A percentile compares a stretch with the other conserved stretches of the same genome.
These are phyloP conservation scores for Cladopsammia gracilis DNA, from an alignment of 64 coral and sea anemone species.

Conservation along the genomic window DNA sequence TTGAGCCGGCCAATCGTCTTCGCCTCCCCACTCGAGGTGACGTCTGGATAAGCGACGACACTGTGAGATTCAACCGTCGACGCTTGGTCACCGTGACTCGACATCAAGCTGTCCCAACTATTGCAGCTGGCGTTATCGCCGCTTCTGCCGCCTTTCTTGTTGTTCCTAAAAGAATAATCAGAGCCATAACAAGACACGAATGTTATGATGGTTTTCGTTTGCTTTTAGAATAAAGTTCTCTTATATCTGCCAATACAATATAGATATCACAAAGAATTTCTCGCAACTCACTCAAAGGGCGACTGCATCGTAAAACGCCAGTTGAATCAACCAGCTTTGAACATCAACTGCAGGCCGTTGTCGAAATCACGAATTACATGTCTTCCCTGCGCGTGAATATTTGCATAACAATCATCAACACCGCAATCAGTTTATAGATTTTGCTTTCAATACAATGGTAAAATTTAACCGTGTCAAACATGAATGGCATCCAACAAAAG, in stretches of 20 bases:
- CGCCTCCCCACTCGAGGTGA: constrained; percentile 9
- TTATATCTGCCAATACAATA: too few species aligned
- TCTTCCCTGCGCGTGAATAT: background rate
- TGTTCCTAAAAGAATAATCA: constrained; percentile 27
- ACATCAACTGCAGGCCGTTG: background rate
- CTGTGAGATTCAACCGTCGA: background rate
- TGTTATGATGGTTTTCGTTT: background rate
- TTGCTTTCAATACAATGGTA: background rate
- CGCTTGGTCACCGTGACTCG: background rate
- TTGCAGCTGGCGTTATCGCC: background rate
- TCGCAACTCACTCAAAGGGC: background rate
- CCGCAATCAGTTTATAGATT: background rate
- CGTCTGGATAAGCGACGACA: constrained; percentile 53
- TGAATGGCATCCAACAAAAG: background rate
- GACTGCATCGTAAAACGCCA: background rate
- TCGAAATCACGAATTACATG: too few species aligned
- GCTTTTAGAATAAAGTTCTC: too few species aligned
- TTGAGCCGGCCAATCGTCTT: constrained; percentile 74
- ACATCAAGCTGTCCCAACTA: constrained; percentile 16
- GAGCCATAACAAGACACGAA: background rate
- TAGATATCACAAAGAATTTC: too few species aligned
- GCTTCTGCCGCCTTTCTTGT: background rate
- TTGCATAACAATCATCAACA: background rate
- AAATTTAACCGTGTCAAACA: background rate
- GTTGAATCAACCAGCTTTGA: background rate